Evolutionary conservation across 2,888 invertebrate species (phyloP).

Genomic region (Allygus modestus): DNA sequence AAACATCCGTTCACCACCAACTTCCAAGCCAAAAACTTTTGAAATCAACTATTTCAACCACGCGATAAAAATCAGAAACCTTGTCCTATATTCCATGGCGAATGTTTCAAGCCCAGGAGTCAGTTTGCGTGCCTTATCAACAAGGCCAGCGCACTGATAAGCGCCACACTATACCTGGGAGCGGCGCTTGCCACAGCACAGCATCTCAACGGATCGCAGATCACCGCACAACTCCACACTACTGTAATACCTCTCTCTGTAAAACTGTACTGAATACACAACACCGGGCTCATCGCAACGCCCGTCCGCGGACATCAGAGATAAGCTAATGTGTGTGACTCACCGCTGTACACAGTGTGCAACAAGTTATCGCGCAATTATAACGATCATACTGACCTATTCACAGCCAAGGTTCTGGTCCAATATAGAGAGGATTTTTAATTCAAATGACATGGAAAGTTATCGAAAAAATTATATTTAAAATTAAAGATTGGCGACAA

Average conservation of each 20-base stretch:
- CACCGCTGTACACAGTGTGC: not conserved
- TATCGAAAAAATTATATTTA: too few species aligned
- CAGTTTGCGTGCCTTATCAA: slow-evolving; percentile 4
- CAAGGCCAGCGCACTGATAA: slow-evolving; percentile 8
- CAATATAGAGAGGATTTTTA: too few species aligned
- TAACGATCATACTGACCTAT: not conserved
- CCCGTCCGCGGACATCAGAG: not conserved
- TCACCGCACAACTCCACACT: too few species aligned
- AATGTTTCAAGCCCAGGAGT: not conserved
- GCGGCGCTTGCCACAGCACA: not conserved
- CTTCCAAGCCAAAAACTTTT: too few species aligned
- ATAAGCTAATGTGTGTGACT: slow-evolving; percentile 1
- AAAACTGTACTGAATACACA: too few species aligned
- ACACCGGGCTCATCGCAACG: not conserved
- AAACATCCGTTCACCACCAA: too few species aligned
- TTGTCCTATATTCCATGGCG: not conserved
- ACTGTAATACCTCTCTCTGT: too few species aligned
- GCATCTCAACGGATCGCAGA: not conserved
- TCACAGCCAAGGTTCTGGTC: too few species aligned
- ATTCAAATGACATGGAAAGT: too few species aligned
- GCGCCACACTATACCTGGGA: not conserved
- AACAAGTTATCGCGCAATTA: not conserved
- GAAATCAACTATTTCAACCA: too few species aligned
- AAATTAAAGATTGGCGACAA: too few species aligned
- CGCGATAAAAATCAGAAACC: too few species aligned